Base-by-base conservation (phyloP, 2,113 vertebrate genomes). In the Saccopteryx leptura region DNA sequence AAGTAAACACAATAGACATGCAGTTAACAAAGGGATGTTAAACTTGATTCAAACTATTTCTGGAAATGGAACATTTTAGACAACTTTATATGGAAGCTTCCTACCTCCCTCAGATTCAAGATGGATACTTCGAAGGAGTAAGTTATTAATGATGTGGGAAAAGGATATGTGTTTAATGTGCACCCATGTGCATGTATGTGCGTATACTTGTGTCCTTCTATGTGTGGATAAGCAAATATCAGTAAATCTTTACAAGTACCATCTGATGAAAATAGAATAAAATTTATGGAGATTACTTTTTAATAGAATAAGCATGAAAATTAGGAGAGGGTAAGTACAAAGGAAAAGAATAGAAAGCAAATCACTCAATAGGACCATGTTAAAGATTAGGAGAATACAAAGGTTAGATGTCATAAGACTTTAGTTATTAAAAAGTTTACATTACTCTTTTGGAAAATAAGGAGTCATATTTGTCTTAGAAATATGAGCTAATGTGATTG, bases 361-460 rank as follows among this genome's bases (percentile, higher is more conserved):
- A 95, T 56, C 88, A 82, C 83, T 46, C 26, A 72, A 54, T 12
- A 69, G 18, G 15, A 13, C 14, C 83, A 90, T 79, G 46, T 52
- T 72, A 81, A 63, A 92, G 46, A 92, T 90, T 52, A 95, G 61
- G 50, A 85, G 23, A 81, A 7, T 65, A 2, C 12, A 90, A 86
- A 68, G 65, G 71, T 61, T 26, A 91, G 23, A 65, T 61, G 52
- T 88, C 24, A 82, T n/a, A 4, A 21, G 54, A 71, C 9, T 82
- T 79, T 86, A 50, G 81, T 75, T 66, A 86, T 82, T 82, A n/a
- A 87, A 18, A 90, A 46, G 84, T 48, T 96, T 74, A 90, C 8
- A 46, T 86, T 76, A 76, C 14, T 87, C 26, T 93, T 81, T 83
- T 79, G 81, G 81, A 90, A 96, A 94, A 94, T 31, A 94, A 48